A percentile compares a stretch with the other conserved stretches of the same genome.
These are phyloP conservation scores for Trissolcus brochymenae DNA, from an alignment of 2,888 invertebrate genomes.

Conservation along the genomic window DNA sequence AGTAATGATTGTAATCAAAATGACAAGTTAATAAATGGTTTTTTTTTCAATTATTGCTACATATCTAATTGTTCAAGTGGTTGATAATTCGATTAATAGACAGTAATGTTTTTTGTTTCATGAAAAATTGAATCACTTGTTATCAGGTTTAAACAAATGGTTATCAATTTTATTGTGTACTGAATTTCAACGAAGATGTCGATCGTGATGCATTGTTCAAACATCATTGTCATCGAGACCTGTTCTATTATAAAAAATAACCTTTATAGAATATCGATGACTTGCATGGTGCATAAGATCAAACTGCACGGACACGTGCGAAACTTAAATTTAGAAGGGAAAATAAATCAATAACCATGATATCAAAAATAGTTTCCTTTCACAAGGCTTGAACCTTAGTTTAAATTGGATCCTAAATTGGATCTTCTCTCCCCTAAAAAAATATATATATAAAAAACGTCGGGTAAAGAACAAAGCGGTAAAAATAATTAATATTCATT, in stretches of 20 bases:
- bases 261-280: conserved; percentile 1
- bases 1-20: too few species aligned
- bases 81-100: too few species aligned
- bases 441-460: neutral
- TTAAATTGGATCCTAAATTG: neutral
- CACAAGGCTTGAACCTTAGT: neutral
- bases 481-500: too few species aligned
- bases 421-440: neutral
- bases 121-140: too few species aligned
- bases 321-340: conserved; percentile 34
- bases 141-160: too few species aligned
- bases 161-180: too few species aligned
- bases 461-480: too few species aligned
- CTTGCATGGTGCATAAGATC: conserved; percentile 14
- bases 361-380: conserved; percentile 20
- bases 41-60: too few species aligned
- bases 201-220: neutral
- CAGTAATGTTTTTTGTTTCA: too few species aligned
- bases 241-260: neutral
- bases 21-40: too few species aligned
- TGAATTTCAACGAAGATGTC: too few species aligned
- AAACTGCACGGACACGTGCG: conserved; percentile 13
- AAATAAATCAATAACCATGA: conserved; percentile 37
- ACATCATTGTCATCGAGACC: neutral
- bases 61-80: too few species aligned